Evolutionary conservation across 1,140 invertebrate genomes (phyloP).

Genomic region (Drosophila subobscura): DNA sequence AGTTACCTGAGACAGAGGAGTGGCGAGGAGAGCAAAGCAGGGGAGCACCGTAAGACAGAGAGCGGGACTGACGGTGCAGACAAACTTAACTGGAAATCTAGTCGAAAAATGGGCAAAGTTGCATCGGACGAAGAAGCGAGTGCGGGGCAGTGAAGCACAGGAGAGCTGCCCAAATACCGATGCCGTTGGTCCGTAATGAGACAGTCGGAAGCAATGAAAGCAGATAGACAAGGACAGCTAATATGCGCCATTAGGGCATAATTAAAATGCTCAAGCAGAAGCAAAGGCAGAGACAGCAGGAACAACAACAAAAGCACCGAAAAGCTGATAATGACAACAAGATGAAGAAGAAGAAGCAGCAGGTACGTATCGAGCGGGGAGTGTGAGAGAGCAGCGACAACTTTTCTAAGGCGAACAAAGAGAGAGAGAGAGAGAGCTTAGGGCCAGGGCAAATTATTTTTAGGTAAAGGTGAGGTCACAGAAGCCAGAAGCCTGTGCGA

Average conservation of each 20-base stretch:
- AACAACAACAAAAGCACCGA: slow-evolving; percentile 23
- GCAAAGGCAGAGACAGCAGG: slow-evolving; percentile 5
- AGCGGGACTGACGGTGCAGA: not conserved
- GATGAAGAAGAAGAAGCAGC: slow-evolving; percentile 5
- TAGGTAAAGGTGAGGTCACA: too few relatives aligned
- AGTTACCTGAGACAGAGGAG: slow-evolving; percentile 66
- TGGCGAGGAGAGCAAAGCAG: not conserved
- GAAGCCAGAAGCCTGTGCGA: too few relatives aligned
- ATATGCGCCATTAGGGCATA: slow-evolving; percentile 83
- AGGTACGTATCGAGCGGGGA: not conserved
- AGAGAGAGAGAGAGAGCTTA: not conserved
- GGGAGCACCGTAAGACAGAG: not conserved
- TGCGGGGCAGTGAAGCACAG: not conserved
- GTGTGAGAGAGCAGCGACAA: not conserved
- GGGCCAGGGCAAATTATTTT: slow-evolving; percentile 29
- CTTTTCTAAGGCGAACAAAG: not conserved
- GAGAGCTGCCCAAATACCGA: slow-evolving; percentile 36
- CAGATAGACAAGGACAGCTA: slow-evolving; percentile 46
- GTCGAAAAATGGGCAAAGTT: slow-evolving; percentile 66
- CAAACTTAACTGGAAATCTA: slow-evolving; percentile 37
- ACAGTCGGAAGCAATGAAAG: not conserved
- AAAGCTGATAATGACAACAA: slow-evolving; percentile 58
- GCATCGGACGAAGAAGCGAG: not conserved
- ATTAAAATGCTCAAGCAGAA: slow-evolving; percentile 79
- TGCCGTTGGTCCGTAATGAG: slow-evolving; percentile 55